A percentile compares a stretch with the other conserved stretches of the same genome.
These are phyloP conservation scores for Balaenoptera acutorostrata DNA, from an alignment of 2,113 vertebrate species.

Conservation along the genomic window DNA sequence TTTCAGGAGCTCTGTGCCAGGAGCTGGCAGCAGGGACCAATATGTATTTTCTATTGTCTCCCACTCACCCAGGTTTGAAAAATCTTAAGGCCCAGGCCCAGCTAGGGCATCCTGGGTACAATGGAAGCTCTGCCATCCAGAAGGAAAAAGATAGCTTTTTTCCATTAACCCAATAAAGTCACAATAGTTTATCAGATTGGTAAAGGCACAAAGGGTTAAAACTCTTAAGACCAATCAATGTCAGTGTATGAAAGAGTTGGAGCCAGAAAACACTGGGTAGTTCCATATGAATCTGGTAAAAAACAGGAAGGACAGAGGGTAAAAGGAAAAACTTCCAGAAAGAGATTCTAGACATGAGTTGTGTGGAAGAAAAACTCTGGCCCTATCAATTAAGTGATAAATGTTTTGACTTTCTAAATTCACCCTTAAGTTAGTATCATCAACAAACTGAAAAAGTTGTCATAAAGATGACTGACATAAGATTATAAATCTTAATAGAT, in stretches of 20 bases:
- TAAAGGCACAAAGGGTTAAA: not conserved
- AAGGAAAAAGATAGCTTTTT: not conserved
- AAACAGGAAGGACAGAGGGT: not conserved
- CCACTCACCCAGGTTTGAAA: not conserved
- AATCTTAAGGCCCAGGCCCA: not conserved
- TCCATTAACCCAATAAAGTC: not conserved
- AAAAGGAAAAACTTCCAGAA: not conserved
- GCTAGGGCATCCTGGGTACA: not conserved
- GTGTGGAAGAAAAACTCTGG: not conserved
- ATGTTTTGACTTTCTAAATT: slow-evolving; percentile 12
- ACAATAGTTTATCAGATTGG: not conserved
- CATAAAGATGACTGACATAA: not conserved
- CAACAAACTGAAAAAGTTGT: not conserved
- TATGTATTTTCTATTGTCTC: not conserved
- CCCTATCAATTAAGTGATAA: not conserved
- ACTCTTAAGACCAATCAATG: not conserved
- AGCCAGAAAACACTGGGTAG: not conserved
- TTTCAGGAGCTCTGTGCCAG: not conserved
- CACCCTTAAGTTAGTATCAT: not conserved
- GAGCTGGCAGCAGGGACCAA: not conserved
- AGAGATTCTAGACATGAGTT: not conserved
- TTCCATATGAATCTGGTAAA: not conserved
- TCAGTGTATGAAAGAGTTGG: not conserved
- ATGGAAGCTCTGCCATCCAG: not conserved
- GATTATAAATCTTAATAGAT: not conserved